Conservation (phyloP, 2,797 vertebrate genomes). For the Phataginus tetradactyla region DNA sequence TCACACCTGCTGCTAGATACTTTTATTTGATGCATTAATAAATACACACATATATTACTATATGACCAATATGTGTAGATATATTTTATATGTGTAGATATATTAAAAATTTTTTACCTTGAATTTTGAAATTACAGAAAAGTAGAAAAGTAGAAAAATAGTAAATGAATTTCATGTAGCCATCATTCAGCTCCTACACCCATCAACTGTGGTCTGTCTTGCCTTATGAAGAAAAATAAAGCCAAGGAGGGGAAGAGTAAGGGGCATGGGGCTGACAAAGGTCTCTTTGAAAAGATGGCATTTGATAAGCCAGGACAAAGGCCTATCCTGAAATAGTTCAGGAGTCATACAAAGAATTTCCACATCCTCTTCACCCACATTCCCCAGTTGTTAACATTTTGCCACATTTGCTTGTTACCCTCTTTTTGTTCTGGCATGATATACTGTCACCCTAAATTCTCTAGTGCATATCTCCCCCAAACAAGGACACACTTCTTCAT, state of each 20-base stretch:
- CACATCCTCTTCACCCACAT: background rate
- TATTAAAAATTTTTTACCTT: background rate
- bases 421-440: background rate
- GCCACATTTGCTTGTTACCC: background rate
- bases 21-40: conserved; percentile 20
- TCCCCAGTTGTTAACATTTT: background rate
- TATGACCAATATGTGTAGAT: background rate
- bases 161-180: background rate
- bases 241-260: background rate
- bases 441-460: background rate
- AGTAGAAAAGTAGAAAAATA: conserved; percentile 20
- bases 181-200: background rate
- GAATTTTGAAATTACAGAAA: background rate
- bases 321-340: background rate
- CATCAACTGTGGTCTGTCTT: background rate
- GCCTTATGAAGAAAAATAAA: conserved; percentile 5
- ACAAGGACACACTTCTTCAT: background rate
- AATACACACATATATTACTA: background rate
- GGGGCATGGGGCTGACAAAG: background rate
- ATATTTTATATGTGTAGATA: background rate
- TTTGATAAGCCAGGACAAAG: background rate
- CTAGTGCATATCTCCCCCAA: background rate
- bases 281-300: background rate
- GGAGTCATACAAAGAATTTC: background rate
- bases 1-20: conserved; percentile 1